Evolutionary conservation across 2,797 vertebrate genomes (phyloP).

Genomic region (Gymnodraco acuticeps): DNA sequence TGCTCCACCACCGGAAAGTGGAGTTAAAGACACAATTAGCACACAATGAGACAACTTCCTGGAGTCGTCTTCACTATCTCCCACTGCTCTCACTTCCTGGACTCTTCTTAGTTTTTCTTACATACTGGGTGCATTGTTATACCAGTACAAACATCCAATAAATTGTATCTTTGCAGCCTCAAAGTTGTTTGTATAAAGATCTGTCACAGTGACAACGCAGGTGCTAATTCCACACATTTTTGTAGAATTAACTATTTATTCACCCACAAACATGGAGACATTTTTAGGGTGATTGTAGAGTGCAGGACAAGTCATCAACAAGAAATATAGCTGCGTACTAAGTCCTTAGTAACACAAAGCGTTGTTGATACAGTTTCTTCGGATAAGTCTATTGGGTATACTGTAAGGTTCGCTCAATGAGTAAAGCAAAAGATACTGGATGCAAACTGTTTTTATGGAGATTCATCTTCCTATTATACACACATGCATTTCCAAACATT

Average conservation of each 20-base stretch:
- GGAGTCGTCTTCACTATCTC: conserved; percentile 38
- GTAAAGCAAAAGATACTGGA: neutral
- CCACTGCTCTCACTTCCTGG: conserved; percentile 54
- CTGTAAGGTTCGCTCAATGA: neutral
- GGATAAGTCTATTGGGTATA: neutral
- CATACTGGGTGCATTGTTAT: neutral
- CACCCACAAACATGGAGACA: neutral
- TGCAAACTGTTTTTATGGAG: neutral
- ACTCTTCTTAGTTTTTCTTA: conserved; percentile 3
- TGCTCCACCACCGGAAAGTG: conserved; percentile 65
- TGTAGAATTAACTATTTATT: neutral
- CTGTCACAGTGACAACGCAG: neutral
- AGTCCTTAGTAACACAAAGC: neutral
- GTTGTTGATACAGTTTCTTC: neutral
- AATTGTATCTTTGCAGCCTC: neutral
- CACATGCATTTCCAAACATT: too few relatives aligned
- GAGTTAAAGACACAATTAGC: conserved; percentile 78
- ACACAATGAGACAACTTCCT: conserved; percentile 47
- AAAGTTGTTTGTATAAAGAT: neutral
- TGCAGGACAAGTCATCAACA: conserved; percentile 2
- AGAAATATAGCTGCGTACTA: neutral
- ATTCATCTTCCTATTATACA: too few relatives aligned
- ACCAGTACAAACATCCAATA: neutral
- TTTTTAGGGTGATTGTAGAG: neutral
- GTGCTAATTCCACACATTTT: neutral